Percentiles rank a stretch among this genome's conserved stretches.
Conservation (phyloP, 2,113 vertebrate species). For the Callospermophilus lateralis region DNA sequence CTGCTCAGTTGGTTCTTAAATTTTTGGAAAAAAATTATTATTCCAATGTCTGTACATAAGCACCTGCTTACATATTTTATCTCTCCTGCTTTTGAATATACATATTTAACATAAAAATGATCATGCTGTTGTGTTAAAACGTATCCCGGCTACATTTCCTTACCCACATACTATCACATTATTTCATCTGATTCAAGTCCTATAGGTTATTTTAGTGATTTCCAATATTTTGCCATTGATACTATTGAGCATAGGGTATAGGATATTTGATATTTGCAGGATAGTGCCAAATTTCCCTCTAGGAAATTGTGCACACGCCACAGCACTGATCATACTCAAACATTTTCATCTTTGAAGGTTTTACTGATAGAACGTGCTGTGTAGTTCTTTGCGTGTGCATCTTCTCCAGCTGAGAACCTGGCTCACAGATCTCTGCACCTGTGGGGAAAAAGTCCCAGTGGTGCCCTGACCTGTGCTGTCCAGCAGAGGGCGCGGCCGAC, state of each 20-base stretch:
- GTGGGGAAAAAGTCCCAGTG: rapidly evolving
- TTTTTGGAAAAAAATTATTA: slow-evolving; percentile 21
- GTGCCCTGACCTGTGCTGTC: slow-evolving; percentile 69
- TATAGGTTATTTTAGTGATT: background rate
- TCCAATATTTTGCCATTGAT: background rate
- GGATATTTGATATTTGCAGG: background rate
- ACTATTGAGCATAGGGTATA: background rate
- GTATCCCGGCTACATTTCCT: background rate
- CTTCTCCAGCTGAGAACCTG: background rate
- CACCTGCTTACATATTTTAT: background rate
- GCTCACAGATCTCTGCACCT: rapidly evolving
- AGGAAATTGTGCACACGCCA: background rate
- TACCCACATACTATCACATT: background rate
- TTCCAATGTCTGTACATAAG: background rate
- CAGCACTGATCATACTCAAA: background rate
- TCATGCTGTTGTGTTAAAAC: background rate
- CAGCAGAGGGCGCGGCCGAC: slow-evolving; percentile 58
- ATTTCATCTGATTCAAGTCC: background rate
- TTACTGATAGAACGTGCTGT: too few relatives aligned
- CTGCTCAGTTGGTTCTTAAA: slow-evolving; percentile 33
- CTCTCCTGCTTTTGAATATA: background rate
- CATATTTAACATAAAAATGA: background rate
- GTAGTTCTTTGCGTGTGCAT: background rate
- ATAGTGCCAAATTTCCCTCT: background rate
- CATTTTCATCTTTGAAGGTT: background rate